Evolutionary conservation across 2,888 invertebrate species (phyloP).

Genomic region (Monochamus alternatus): DNA sequence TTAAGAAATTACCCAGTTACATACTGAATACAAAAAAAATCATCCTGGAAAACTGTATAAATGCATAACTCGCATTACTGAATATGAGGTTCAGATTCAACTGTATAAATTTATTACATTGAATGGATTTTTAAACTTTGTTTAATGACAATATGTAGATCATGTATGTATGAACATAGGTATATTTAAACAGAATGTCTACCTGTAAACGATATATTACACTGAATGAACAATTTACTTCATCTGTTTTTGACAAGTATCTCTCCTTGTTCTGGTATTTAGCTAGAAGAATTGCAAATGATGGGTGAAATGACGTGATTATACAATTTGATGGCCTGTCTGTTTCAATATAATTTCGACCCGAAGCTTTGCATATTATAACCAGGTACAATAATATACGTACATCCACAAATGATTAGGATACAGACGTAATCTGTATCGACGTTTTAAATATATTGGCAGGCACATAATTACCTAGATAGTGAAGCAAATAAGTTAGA

Average conservation of each 20-base stretch:
- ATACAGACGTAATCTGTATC: not conserved
- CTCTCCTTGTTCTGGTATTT: slow-evolving; percentile 32
- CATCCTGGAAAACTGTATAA: too few species aligned
- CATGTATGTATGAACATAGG: not conserved
- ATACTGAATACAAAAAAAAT: too few species aligned
- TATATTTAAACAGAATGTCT: not conserved
- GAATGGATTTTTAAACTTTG: too few species aligned
- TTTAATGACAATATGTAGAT: not conserved
- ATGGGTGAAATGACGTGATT: slow-evolving; percentile 28
- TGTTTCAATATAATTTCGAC: slow-evolving; percentile 2
- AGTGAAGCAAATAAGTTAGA: not conserved
- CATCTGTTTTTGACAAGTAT: slow-evolving; percentile 39
- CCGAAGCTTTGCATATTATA: not conserved
- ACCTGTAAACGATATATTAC: not conserved
- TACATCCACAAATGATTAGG: too few species aligned
- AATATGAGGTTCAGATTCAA: too few species aligned
- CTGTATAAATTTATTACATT: too few species aligned
- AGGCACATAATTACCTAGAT: not conserved
- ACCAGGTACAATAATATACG: slow-evolving; percentile 4
- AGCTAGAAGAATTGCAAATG: slow-evolving; percentile 38
- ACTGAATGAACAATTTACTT: slow-evolving; percentile 1
- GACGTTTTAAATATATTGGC: not conserved
- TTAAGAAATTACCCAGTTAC: too few species aligned
- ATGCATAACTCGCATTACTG: too few species aligned
- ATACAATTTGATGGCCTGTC: slow-evolving; percentile 25